Evolutionary conservation across 2,888 invertebrate species (phyloP).

Genomic region (Tipula confusa): DNA sequence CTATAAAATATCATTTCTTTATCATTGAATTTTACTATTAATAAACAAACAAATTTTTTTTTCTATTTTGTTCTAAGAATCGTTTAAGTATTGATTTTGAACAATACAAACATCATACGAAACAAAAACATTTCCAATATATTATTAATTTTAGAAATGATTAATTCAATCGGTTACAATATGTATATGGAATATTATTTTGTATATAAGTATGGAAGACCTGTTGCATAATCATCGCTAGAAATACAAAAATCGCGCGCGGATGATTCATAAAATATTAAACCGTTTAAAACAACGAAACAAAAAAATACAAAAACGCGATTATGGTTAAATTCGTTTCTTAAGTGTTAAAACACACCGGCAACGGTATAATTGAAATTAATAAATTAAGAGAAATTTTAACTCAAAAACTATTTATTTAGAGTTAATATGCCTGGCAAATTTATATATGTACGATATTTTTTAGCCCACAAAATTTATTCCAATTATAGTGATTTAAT

Average conservation of each 20-base stretch:
- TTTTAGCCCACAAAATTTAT: slow-evolving; percentile 3
- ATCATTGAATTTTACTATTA: background rate
- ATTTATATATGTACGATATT: background rate
- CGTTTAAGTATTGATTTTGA: background rate
- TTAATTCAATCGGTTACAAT: background rate
- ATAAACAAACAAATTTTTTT: background rate
- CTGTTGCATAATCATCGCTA: background rate
- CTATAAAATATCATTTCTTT: background rate
- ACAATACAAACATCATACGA: background rate
- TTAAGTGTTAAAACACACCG: background rate
- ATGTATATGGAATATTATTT: background rate
- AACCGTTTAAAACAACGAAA: background rate
- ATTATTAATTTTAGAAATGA: background rate
- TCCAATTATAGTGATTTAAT: background rate
- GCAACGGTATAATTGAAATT: background rate
- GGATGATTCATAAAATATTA: background rate
- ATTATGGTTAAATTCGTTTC: background rate
- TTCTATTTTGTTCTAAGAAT: background rate
- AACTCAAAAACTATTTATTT: background rate
- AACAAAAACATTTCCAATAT: background rate
- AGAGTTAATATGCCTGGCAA: background rate
- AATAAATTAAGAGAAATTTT: background rate
- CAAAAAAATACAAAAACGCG: background rate
- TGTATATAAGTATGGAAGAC: background rate
- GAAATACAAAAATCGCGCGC: background rate